phyloP scores from a whole-genome alignment of 2,113 vertebrate genomes.

The Rhineura floridana region DNA sequence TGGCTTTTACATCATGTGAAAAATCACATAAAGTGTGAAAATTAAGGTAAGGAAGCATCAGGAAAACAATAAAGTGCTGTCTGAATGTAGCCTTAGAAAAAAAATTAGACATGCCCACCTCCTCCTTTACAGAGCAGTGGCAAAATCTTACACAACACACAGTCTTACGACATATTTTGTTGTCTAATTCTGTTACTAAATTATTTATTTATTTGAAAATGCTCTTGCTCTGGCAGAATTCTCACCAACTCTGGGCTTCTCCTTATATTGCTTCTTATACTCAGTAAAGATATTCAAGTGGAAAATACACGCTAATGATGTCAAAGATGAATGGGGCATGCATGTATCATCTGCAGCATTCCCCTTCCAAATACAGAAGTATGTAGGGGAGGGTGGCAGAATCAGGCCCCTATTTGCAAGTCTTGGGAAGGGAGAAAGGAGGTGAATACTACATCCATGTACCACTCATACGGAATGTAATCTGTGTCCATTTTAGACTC shows the following conservation, averaged over 20 bases:
- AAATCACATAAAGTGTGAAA: too few relatives aligned
- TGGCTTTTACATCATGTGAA: too few relatives aligned
- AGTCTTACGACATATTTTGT: background rate
- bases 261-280: background rate
- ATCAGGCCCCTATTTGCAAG: background rate
- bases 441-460: background rate
- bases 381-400: background rate
- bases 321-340: background rate
- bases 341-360: background rate
- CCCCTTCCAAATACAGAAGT: background rate
- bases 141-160: conserved; percentile 28
- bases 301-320: background rate
- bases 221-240: background rate
- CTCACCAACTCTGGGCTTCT: background rate
- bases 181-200: background rate
- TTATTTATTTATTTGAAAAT: background rate
- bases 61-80: too few relatives aligned
- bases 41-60: too few relatives aligned
- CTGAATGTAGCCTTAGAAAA: too few relatives aligned
- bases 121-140: conserved; percentile 44
- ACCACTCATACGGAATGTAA: background rate
- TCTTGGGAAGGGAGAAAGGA: background rate
- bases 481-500: background rate
- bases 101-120: too few relatives aligned
- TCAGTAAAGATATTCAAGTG: background rate